phyloP scores from a whole-genome alignment of 2,113 vertebrate species.

The Rhinolophus sinicus region DNA sequence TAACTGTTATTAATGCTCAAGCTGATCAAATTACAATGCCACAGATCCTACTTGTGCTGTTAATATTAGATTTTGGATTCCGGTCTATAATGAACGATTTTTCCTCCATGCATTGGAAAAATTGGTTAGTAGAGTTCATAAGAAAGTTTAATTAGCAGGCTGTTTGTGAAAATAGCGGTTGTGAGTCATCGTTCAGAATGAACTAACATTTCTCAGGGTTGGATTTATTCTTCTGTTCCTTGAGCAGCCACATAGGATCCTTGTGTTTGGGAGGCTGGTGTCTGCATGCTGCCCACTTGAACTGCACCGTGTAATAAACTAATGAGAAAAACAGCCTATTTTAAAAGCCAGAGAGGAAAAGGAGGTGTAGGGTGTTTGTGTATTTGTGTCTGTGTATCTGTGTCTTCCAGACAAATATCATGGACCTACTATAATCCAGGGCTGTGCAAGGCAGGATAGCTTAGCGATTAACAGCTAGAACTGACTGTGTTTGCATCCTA shows the following conservation, averaged over 20 bases:
- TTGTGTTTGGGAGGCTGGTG: constrained; percentile 63
- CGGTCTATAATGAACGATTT: constrained; percentile 84
- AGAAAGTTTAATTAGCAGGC: constrained; percentile 86
- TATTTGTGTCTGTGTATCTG: neutral
- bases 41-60: constrained; percentile 82
- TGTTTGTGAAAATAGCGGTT: constrained; percentile 84
- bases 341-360: constrained; percentile 62
- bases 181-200: constrained; percentile 82
- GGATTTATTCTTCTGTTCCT: constrained; percentile 73
- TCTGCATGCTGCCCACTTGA: constrained; percentile 62
- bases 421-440: neutral
- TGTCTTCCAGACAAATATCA: neutral
- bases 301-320: constrained; percentile 72
- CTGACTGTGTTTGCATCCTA: neutral
- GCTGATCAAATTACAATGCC: constrained; percentile 85
- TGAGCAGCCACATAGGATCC: constrained; percentile 58
- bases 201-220: constrained; percentile 78
- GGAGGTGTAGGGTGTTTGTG: neutral
- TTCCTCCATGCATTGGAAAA: constrained; percentile 84
- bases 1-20: constrained; percentile 83
- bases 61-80: constrained; percentile 87
- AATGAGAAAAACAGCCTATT: constrained; percentile 76
- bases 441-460: neutral
- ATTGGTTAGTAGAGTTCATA: constrained; percentile 84
- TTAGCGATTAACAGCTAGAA: neutral